Evolutionary conservation across 2,113 vertebrate genomes (phyloP).

Genomic region (Gallinago jamesoni): DNA sequence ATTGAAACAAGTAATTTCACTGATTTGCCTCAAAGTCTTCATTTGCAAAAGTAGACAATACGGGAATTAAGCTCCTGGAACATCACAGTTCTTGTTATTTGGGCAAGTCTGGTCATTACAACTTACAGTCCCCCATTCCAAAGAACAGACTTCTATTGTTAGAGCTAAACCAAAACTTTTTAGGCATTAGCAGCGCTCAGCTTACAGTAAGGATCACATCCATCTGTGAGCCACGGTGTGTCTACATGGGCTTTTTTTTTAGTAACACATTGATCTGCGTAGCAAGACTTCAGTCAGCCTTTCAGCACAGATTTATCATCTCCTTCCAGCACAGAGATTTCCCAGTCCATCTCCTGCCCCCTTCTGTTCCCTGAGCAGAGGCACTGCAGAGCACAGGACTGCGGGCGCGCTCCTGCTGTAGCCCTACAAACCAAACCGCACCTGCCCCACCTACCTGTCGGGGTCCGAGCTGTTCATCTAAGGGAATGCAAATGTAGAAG

Average conservation of each 20-base stretch:
- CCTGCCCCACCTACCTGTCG: neutral
- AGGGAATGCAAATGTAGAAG: neutral
- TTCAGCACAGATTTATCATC: neutral
- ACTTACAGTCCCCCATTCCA: neutral
- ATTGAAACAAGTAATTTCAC: neutral
- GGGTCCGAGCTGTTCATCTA: neutral
- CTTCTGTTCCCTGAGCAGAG: neutral
- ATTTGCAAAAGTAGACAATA: slow-evolving; percentile 26
- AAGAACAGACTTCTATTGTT: neutral
- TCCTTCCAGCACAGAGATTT: neutral
- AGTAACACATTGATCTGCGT: neutral
- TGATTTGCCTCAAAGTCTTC: neutral
- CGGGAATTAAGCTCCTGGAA: slow-evolving; percentile 11
- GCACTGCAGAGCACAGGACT: neutral
- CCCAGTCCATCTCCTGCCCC: neutral
- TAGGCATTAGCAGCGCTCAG: neutral
- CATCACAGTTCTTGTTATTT: neutral
- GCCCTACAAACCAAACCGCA: neutral
- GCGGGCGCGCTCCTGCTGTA: neutral
- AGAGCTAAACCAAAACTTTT: neutral
- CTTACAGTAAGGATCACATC: neutral
- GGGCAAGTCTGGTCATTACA: neutral
- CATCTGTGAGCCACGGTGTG: neutral
- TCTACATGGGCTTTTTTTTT: neutral
- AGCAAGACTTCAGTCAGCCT: neutral